A percentile compares a stretch with the other conserved stretches of the same genome.
These are phyloP conservation scores for Hydrophis major DNA, from an alignment of 2,797 vertebrate genomes.

Conservation along the genomic window DNA sequence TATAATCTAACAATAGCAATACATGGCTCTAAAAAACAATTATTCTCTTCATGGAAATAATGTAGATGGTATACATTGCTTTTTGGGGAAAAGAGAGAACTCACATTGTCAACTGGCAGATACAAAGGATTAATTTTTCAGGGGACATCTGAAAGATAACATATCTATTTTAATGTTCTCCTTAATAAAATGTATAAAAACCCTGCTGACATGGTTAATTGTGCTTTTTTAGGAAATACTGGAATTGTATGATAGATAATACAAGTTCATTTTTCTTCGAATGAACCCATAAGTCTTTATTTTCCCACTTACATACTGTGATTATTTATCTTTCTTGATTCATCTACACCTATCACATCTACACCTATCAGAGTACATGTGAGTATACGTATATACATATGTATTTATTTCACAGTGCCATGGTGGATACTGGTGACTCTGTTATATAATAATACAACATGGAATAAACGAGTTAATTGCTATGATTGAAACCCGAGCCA, in stretches of 20 bases:
- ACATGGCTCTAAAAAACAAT: conserved; percentile 46
- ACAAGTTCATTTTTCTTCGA: not conserved
- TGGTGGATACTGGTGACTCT: not conserved
- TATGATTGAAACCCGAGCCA: not conserved
- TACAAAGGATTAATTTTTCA: conserved; percentile 35
- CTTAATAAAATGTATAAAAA: not conserved
- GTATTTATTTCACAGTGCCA: not conserved
- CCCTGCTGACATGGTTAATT: not conserved
- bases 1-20: conserved; percentile 35
- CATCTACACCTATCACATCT: not conserved
- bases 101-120: conserved; percentile 21
- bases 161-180: not conserved
- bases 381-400: not conserved
- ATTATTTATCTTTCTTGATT: not conserved
- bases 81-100: conserved; percentile 35
- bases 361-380: not conserved
- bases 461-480: not conserved
- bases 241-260: not conserved
- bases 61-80: conserved; percentile 20
- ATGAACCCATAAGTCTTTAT: not conserved
- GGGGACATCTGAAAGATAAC: not conserved
- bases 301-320: no score
- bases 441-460: not conserved
- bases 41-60: conserved; percentile 38
- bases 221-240: not conserved